These are phyloP conservation scores for Scotopteryx bipunctaria DNA, from an alignment of 2,888 invertebrate species.

Conservation along the genomic window DNA sequence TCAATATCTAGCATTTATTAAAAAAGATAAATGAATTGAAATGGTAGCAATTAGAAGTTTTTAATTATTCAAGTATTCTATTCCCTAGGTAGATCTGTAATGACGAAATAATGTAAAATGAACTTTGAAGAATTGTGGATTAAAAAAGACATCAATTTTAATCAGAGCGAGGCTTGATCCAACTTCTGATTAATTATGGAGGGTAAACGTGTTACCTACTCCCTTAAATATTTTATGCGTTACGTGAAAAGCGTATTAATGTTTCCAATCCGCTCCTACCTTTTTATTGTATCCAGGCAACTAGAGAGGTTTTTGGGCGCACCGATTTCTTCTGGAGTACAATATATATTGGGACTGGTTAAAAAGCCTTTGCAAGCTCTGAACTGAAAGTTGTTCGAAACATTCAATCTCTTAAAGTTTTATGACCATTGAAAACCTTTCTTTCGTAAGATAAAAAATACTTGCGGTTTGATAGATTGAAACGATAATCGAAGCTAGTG, in stretches of 20 bases:
- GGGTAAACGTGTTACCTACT: constrained; percentile 21
- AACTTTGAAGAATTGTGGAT: neutral
- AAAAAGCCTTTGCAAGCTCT: no score
- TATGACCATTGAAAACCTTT: no score
- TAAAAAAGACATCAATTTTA: constrained; percentile 21
- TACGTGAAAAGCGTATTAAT: constrained; percentile 25
- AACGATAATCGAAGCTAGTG: neutral
- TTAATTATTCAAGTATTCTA: neutral
- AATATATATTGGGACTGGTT: no score
- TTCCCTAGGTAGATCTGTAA: neutral
- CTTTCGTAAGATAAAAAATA: no score
- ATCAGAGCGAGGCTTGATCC: constrained; percentile 27
- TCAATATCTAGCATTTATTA: no score
- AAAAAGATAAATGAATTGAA: no score
- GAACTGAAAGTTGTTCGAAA: no score
- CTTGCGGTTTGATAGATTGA: neutral
- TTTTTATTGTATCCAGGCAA: neutral
- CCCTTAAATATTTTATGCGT: constrained; percentile 24
- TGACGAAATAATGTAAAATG: constrained; percentile 4
- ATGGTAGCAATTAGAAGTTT: neutral
- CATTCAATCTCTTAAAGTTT: no score
- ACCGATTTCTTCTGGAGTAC: no score
- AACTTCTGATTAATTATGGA: constrained; percentile 32
- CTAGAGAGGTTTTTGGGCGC: no score
- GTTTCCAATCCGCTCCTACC: neutral